Base-by-base conservation (phyloP, 2,888 invertebrate genomes). In the Epirrita christyi region DNA sequence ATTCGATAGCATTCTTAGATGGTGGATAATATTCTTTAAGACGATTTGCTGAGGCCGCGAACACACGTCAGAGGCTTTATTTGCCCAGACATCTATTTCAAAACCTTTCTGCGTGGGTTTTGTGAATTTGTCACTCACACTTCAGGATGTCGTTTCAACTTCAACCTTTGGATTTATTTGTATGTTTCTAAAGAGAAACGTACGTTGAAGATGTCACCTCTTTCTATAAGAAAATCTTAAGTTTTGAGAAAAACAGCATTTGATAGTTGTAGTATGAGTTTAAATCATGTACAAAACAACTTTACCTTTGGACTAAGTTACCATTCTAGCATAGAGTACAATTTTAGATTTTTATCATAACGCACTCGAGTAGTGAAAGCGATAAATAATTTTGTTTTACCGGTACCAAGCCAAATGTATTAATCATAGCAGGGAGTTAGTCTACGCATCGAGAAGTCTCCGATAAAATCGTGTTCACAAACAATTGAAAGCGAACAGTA, bases 331-430 rank as follows among this genome's bases (percentile, higher is more conserved):
- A 21, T 21, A 21, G 21, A 3, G 4, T 4, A 21, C 21, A 21
- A 49, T 49, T 28, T 34, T 49, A 42, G 28, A 43, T 43, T 28
- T 11, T 48, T 42, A 49, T 43, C 42, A 43, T 10, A 9, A 21
- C 10, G 11, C 28, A 43, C 42, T 28, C 28, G 3, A 43, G 29
- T 37, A 38, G 29, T 40, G 29, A 44, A 52, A 52, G 15, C 38
- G 13, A 29, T 43, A 44, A 50, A 34, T 21, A 32, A 36, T 46
- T 37, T 46, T 37, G 8, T 46, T 36, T 11, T 34, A 42, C 34
- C 41, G 29, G 6, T 46, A 32, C 38, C 8, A 29, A 29, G 21
- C 40, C 9, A 37, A 44, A 44, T 52, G 29, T 29, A 46, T 53
- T 34, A 46, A 46, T 53, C 40, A 46, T 53, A 11, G 37, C 40